Conservation (phyloP, 2,113 vertebrate genomes). For the Aythya baeri region DNA sequence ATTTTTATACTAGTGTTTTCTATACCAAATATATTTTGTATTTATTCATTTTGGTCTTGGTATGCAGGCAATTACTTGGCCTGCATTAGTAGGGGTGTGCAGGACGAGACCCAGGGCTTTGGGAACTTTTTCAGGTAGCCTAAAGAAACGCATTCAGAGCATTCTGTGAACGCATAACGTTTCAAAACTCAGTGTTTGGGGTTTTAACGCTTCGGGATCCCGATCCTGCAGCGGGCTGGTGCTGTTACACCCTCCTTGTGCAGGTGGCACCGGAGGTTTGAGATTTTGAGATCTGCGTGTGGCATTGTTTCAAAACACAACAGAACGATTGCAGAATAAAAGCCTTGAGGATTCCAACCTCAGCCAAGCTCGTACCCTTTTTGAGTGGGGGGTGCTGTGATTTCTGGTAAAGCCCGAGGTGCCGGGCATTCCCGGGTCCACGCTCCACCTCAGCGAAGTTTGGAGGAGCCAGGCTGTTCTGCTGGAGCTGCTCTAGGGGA, state of each 20-base stretch:
- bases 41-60: conserved; percentile 41
- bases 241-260: neutral
- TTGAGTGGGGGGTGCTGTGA: neutral
- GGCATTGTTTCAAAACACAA: neutral
- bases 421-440: neutral
- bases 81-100: conserved; percentile 11
- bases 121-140: conserved; percentile 29
- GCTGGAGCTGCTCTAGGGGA: neutral
- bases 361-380: neutral
- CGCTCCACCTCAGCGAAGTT: neutral
- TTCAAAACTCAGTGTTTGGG: neutral
- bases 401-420: neutral
- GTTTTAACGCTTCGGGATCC: neutral
- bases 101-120: conserved; percentile 29
- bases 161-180: conserved; percentile 6
- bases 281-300: neutral
- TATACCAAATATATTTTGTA: conserved; percentile 72
- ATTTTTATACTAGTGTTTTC: conserved; percentile 79
- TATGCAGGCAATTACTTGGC: neutral
- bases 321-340: neutral
- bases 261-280: neutral
- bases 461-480: neutral
- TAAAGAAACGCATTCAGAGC: neutral
- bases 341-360: neutral
- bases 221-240: neutral